Evolutionary conservation across 1,140 invertebrate genomes (phyloP).

Genomic region (Cepaea nemoralis): DNA sequence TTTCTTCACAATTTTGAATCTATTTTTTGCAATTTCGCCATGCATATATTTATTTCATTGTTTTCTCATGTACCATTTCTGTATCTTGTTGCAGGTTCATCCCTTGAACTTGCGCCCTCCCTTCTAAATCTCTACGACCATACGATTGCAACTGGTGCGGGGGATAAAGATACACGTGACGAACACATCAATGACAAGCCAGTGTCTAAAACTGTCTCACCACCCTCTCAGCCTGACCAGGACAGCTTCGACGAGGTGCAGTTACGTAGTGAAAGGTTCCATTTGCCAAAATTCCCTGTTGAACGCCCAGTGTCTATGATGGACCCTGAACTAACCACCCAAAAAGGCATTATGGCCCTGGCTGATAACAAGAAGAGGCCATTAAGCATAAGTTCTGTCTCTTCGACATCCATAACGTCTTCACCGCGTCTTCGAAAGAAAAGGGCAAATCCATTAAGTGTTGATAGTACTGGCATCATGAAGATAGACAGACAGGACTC

Average conservation of each 20-base stretch:
- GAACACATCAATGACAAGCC: constrained; percentile 2
- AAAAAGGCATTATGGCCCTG: not conserved
- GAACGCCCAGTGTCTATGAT: constrained; percentile 36
- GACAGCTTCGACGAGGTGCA: not conserved
- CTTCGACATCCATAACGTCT: constrained; percentile 83
- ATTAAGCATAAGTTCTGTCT: constrained; percentile 85
- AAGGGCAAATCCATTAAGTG: constrained; percentile 53
- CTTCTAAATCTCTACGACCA: constrained; percentile 80
- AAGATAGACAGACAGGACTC: not conserved
- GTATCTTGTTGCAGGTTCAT: constrained; percentile 75
- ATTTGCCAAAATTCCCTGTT: not conserved
- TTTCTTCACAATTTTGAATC: too few species aligned
- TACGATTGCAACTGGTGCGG: constrained; percentile 46
- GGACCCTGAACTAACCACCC: not conserved
- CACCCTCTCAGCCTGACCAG: constrained; percentile 6
- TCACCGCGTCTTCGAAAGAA: constrained; percentile 59
- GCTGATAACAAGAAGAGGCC: constrained; percentile 74
- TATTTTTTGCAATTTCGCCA: too few species aligned
- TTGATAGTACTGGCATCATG: not conserved
- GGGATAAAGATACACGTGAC: constrained; percentile 36
- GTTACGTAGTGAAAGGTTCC: not conserved
- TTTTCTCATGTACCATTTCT: too few species aligned
- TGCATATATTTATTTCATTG: too few species aligned
- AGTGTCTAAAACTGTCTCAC: constrained; percentile 27
- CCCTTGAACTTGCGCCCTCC: constrained; percentile 78